Conservation (phyloP, 2,113 vertebrate genomes). For the Cricetomys ansorgei region DNA sequence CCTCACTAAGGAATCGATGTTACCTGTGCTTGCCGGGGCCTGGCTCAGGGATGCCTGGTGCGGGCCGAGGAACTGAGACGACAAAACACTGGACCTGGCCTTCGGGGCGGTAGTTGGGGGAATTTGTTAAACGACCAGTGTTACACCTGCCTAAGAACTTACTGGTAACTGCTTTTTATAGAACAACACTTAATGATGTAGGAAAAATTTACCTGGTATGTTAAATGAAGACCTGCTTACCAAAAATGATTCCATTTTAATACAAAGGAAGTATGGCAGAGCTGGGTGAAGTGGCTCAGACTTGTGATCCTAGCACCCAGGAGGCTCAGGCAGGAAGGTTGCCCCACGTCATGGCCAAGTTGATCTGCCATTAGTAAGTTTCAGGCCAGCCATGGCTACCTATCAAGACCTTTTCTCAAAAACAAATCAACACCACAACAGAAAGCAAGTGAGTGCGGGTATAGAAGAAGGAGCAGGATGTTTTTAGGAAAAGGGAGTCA, state of each 20-base stretch:
- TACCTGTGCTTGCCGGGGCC: neutral
- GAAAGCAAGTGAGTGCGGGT: neutral
- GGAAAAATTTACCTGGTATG: neutral
- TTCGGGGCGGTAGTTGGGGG: too few species aligned
- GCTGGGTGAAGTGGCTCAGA: neutral
- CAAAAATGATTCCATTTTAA: neutral
- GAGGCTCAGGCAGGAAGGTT: neutral
- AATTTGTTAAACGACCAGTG: neutral
- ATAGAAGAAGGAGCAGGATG: neutral
- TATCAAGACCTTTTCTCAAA: neutral
- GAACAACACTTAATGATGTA: neutral
- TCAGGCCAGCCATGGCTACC: neutral
- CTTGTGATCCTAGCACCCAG: neutral
- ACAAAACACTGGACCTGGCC: accelerated
- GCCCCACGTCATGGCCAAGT: neutral
- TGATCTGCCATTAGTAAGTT: neutral
- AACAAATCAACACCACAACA: neutral
- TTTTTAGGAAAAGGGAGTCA: neutral
- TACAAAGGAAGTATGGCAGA: neutral
- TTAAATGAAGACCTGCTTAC: neutral
- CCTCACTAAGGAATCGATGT: neutral
- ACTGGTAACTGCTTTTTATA: neutral
- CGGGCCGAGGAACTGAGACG: neutral
- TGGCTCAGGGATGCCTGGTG: neutral
- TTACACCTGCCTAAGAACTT: neutral